Evolutionary conservation across 2,797 vertebrate genomes (phyloP).

Genomic region (Propithecus perrieri): DNA sequence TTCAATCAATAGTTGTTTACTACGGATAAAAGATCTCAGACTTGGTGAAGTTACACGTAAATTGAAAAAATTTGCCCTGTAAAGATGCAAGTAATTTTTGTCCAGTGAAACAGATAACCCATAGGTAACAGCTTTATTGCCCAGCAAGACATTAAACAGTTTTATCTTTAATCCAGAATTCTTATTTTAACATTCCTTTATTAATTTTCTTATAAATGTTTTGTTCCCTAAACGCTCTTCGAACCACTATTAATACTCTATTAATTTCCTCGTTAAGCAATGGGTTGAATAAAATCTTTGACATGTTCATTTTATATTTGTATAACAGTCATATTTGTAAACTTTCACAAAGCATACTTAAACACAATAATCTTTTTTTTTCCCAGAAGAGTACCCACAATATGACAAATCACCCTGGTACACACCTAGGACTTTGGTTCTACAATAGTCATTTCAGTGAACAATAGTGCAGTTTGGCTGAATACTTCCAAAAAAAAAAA

Average conservation of each 20-base stretch:
- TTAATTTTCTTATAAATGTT: background rate
- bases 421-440: background rate
- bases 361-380: background rate
- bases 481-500: background rate
- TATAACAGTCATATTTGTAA: background rate
- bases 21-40: background rate
- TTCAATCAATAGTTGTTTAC: background rate
- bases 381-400: background rate
- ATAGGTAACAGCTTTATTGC: background rate
- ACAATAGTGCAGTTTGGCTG: background rate
- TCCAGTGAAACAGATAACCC: background rate
- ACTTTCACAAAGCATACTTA: background rate
- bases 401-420: background rate
- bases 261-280: background rate
- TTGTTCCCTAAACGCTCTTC: background rate
- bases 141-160: background rate
- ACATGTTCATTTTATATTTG: background rate
- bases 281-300: background rate
- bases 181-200: background rate
- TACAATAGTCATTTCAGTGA: background rate
- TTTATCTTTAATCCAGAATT: slow-evolving; percentile 6
- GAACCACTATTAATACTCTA: background rate
- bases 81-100: background rate
- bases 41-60: background rate
- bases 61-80: background rate